Evolutionary conservation across 2,797 vertebrate species (phyloP), one percentile per base, ranked within the genome.

Genomic region (Poeciliopsis infans): DNA sequence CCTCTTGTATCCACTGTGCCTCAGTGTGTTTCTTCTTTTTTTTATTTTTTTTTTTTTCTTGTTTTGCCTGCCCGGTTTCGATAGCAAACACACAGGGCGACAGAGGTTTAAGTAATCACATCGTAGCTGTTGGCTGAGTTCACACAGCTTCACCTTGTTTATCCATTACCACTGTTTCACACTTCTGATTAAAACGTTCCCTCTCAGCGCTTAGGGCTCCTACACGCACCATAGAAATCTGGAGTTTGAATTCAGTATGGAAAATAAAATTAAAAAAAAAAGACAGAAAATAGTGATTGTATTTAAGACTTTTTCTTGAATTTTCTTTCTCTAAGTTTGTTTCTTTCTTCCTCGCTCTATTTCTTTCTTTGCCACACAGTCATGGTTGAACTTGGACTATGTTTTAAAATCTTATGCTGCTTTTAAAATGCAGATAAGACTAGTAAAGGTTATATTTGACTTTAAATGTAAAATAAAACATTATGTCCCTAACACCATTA

Each of bases 21-120:
- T 81, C 36, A 41, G 25, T 66, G 57, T 61, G n/a, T 61, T 61
- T 61, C 6, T 8, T 57, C 12, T 53, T 66, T 45, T 86, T 66
- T 39, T 55, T 55, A 46, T 87, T 84, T 49, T 45, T 85, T 39
- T 39, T 55, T 55, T 57, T 87, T 84, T 55, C 82, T 76, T 86
- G 74, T 88, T 92, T 83, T 36, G 72, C 83, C 73, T 75, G 66
- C 41, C 1, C n/a, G 70, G 89, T 90, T 91, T 89, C 66, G 18
- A 88, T 85, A 83, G 85, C 92, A 91, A 89, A 90, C 88, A 84
- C 85, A 84, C 81, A 15, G 45, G 15, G n/a, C n/a, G 77, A 88
- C 93, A 91, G 90, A 88, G 81, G 89, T 79, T 93, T 92, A 80
- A 71, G 70, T 85, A 80, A 89, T 94, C 88, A 85, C 83, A 87